Conservation (phyloP, 2,797 vertebrate species). For the Sebastes flavidus region DNA sequence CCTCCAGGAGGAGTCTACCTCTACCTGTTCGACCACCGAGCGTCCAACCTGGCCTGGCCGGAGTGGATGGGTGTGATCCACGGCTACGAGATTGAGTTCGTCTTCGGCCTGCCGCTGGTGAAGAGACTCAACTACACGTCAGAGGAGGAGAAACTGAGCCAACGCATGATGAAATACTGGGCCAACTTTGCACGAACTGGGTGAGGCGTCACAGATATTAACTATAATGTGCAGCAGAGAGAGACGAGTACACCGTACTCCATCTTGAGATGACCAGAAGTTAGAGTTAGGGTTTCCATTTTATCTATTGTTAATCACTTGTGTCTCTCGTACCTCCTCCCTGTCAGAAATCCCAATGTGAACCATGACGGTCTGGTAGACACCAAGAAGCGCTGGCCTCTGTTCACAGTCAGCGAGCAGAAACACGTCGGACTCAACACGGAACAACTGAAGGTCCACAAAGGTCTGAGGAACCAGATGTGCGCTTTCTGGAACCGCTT, state of each 20-base stretch:
- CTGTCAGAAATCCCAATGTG: conserved; percentile 86
- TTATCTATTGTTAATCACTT: too few relatives aligned
- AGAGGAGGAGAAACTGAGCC: conserved; percentile 89
- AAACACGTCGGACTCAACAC: conserved; percentile 87
- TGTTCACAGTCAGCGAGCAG: conserved; percentile 84
- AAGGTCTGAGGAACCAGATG: conserved; percentile 87
- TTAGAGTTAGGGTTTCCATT: too few relatives aligned
- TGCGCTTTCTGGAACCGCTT: conserved; percentile 95
- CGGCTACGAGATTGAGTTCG: conserved; percentile 95
- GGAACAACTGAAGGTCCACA: conserved; percentile 83
- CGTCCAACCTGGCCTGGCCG: conserved; percentile 92
- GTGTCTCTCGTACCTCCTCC: neutral
- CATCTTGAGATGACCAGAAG: neutral
- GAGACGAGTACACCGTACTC: neutral
- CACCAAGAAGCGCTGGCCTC: conserved; percentile 83
- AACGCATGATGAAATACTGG: conserved; percentile 94
- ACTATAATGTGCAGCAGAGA: neutral
- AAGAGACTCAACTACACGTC: conserved; percentile 89
- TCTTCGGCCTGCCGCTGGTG: conserved; percentile 91
- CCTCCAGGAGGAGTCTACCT: conserved; percentile 81
- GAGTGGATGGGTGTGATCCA: conserved; percentile 98
- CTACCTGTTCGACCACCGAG: conserved; percentile 92
- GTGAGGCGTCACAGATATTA: conserved; percentile 71
- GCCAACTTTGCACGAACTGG: conserved; percentile 93
- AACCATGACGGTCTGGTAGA: conserved; percentile 78